Evolutionary conservation across 2,888 invertebrate species (phyloP), one percentile per base, ranked within the genome.

Genomic region (Drosophila niveifrons): DNA sequence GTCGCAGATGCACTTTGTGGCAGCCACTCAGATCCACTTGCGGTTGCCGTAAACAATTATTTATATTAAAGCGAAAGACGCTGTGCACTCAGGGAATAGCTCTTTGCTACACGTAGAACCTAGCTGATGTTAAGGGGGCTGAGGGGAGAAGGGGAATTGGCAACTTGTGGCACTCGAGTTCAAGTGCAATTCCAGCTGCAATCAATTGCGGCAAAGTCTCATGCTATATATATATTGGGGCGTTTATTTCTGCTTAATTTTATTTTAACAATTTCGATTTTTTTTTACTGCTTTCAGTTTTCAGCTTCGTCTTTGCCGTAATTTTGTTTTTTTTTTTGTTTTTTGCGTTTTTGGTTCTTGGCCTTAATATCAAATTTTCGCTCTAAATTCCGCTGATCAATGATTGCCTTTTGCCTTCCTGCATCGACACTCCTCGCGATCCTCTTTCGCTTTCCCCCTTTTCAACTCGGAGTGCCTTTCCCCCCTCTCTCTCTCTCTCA

Each of bases 311-410:
- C 47, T 72, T 65, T 58, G 61, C 62, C 75, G 79, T 78, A 82
- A 72, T 82, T 82, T 78, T 67, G 23, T 23, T 23, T 4, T 23
- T 23, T 4, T 23, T 23, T 6, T 23, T 23, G 18, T 64, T 47
- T 52, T 63, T 59, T 66, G 59, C 41, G 50, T 34, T 61, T 62
- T 55, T 59, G 48, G 59, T 75, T 75, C 58, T 74, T 79, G 88
- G 88, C 82, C 89, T 84, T 89, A 84, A 84, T 84, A 84, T 84
- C 79, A 84, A 89, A 86, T 85, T 88, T 88, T 88, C 89, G 87
- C 90, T 87, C 83, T 80, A 83, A 88, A 88, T 88, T 88, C 90
- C 90, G 71, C 75, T 86, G 90, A 88, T 89, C 90, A 88, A 83
- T 88, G 90, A 90, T 89, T 88, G 90, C 90, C 89, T 82, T 78